phyloP scores from a whole-genome alignment of 64 coral and sea anemone genomes.

The Porites australiensis region DNA sequence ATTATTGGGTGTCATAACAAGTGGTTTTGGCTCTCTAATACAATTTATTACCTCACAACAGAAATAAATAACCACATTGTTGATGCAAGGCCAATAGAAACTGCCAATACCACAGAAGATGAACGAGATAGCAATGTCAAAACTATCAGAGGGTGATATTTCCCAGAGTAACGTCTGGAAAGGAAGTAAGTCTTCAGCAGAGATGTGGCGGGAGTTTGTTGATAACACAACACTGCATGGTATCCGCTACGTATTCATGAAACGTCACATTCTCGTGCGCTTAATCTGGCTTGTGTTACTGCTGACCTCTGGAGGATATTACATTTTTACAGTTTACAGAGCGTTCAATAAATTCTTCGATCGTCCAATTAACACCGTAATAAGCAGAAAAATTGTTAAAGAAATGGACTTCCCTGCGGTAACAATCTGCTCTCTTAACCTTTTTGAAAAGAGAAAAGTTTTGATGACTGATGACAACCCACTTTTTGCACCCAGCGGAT shows the following conservation, averaged over 20 bases:
- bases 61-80: neutral
- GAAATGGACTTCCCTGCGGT: conserved; percentile 69
- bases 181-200: neutral
- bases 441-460: conserved; percentile 16
- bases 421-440: conserved; percentile 59
- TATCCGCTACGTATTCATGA: conserved; percentile 70
- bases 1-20: too few relatives aligned
- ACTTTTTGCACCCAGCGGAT: conserved; percentile 15
- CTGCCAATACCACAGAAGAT: neutral
- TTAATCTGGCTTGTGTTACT: conserved; percentile 60
- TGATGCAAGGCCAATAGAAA: neutral
- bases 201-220: conserved; percentile 68
- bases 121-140: neutral
- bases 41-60: neutral
- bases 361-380: conserved; percentile 64
- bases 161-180: neutral
- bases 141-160: neutral
- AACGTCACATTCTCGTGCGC: conserved; percentile 5
- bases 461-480: conserved; percentile 18
- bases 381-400: conserved; percentile 23
- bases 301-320: conserved; percentile 44
- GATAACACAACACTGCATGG: conserved; percentile 71
- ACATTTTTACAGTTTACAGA: conserved; percentile 23
- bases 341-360: conserved; percentile 62
- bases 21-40: neutral